Percentiles rank a stretch among this genome's conserved stretches.
Conservation (phyloP, 2,113 vertebrate genomes). For the Oreochromis niloticus region DNA sequence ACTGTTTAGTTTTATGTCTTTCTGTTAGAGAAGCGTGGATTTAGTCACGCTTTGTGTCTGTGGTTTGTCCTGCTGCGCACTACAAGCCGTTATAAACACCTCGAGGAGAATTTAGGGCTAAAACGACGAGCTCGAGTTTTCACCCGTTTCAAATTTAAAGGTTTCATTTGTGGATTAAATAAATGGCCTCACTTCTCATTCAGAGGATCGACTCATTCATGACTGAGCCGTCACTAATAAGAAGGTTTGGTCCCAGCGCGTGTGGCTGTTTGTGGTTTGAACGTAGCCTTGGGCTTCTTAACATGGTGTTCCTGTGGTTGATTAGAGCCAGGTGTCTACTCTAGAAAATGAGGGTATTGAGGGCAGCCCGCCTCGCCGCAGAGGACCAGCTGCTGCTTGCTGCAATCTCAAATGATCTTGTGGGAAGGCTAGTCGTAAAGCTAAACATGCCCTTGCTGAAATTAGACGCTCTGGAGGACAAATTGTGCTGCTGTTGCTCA, state of each 20-base stretch:
- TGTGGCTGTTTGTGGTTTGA: neutral
- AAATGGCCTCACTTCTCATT: neutral
- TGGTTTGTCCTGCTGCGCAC: neutral
- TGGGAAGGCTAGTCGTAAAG: constrained; percentile 46
- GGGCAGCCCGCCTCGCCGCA: constrained; percentile 22
- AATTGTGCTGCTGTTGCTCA: constrained; percentile 54
- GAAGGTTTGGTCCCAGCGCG: neutral
- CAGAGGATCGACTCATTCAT: neutral
- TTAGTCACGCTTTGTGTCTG: neutral
- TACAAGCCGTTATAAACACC: neutral
- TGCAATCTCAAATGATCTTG: constrained; percentile 47
- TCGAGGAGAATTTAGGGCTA: neutral
- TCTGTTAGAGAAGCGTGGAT: neutral
- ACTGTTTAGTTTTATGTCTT: neutral
- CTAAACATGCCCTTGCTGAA: constrained; percentile 46
- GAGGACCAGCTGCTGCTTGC: constrained; percentile 49
- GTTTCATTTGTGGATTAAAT: neutral
- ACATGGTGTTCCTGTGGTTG: constrained; percentile 49
- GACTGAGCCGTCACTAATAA: neutral
- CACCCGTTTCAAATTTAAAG: neutral
- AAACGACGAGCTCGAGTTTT: neutral
- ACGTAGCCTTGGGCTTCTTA: constrained; percentile 26
- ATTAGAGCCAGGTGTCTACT: constrained; percentile 64
- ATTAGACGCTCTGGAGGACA: constrained; percentile 42
- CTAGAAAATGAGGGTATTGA: constrained; percentile 30